Percentiles rank a stretch among this genome's conserved stretches.
Evolutionary conservation across 2,797 vertebrate genomes (phyloP).

Genomic region (Margarornis squamiger): DNA sequence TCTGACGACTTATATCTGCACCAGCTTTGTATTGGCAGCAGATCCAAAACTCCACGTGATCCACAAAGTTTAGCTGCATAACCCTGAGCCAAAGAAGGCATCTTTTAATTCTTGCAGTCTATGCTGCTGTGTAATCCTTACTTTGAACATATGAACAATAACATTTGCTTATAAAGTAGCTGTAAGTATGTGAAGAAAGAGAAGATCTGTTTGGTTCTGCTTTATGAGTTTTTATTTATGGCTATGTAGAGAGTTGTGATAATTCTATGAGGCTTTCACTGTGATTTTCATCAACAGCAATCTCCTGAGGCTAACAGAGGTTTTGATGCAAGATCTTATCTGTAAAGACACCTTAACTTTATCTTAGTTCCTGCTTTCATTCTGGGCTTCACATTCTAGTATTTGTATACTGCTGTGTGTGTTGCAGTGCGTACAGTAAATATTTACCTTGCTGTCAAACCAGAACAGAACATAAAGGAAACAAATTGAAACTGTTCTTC

Average conservation of each 20-base stretch:
- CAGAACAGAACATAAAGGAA: background rate
- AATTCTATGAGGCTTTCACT: background rate
- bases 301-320: background rate
- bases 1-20: fast-evolving
- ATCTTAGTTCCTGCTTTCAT: background rate
- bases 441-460: background rate
- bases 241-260: background rate
- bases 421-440: background rate
- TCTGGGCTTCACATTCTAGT: background rate
- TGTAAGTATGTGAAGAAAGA: background rate
- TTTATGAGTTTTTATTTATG: background rate
- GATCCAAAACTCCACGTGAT: background rate
- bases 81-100: background rate
- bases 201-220: background rate
- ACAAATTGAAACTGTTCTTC: background rate
- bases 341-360: background rate
- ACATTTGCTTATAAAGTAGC: background rate
- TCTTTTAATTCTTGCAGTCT: background rate
- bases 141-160: background rate
- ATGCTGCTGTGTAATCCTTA: background rate
- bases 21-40: background rate
- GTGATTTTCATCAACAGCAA: background rate
- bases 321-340: background rate
- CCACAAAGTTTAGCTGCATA: background rate
- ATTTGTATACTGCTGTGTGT: background rate